A percentile compares a stretch with the other conserved stretches of the same genome.
phyloP scores from a whole-genome alignment of 2,113 vertebrate species.

The Phoenicopterus ruber region DNA sequence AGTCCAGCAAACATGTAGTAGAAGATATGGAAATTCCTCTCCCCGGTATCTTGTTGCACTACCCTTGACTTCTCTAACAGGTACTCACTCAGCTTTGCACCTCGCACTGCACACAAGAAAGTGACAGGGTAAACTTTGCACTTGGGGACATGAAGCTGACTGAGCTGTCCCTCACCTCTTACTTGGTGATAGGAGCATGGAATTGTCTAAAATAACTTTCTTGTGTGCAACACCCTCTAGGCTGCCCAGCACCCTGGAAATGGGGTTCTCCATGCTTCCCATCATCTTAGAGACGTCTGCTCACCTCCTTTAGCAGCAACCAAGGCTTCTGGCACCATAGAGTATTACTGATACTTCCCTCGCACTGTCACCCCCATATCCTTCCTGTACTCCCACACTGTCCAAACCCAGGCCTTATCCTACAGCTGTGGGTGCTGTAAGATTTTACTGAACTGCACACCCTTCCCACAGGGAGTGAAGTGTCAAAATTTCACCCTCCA shows the following conservation, averaged over 20 bases:
- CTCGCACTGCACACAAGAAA: constrained; percentile 62
- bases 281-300: neutral
- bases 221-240: neutral
- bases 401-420: neutral
- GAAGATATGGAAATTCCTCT: constrained; percentile 82
- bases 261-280: neutral
- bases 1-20: constrained; percentile 81
- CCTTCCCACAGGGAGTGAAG: fast-evolving
- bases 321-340: neutral
- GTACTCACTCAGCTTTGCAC: constrained; percentile 80
- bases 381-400: neutral
- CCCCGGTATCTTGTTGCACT: constrained; percentile 74
- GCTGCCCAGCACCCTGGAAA: neutral
- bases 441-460: neutral
- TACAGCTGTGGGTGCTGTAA: neutral
- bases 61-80: constrained; percentile 80
- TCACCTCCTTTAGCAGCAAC: neutral
- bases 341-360: neutral
- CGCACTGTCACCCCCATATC: neutral
- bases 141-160: neutral
- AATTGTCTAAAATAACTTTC: neutral
- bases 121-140: neutral
- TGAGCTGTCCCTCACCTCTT: neutral
- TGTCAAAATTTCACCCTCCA: neutral
- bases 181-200: neutral